These are phyloP conservation scores for Rhodinocichla rosea DNA, from an alignment of 2,113 vertebrate genomes.

Conservation along the genomic window DNA sequence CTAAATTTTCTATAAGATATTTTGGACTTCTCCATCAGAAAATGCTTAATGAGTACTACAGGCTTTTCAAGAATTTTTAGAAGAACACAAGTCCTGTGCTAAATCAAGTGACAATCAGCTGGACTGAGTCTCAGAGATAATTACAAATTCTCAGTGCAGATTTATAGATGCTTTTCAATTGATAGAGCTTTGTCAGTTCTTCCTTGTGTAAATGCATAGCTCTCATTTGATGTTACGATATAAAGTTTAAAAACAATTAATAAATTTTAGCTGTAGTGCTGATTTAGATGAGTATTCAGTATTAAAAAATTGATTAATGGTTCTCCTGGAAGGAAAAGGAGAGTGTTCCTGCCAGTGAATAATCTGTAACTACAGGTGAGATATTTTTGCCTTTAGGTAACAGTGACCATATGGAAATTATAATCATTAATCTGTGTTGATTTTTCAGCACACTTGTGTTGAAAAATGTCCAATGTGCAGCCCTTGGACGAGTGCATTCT, in stretches of 20 bases:
- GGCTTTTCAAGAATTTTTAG: not conserved
- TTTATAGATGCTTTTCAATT: not conserved
- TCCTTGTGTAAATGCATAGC: not conserved
- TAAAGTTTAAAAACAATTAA: not conserved
- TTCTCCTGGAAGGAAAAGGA: not conserved
- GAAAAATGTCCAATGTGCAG: not conserved
- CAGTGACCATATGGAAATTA: not conserved
- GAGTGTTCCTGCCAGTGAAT: not conserved
- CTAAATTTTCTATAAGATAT: not conserved
- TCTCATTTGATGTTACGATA: not conserved
- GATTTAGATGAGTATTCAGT: not conserved
- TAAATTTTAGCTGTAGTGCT: not conserved
- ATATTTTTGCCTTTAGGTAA: not conserved
- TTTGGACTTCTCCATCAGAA: not conserved
- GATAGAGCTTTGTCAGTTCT: not conserved
- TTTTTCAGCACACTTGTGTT: not conserved
- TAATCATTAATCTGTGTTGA: not conserved
- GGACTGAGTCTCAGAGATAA: not conserved
- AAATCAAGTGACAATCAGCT: not conserved
- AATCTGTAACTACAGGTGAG: not conserved
- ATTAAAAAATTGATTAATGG: not conserved
- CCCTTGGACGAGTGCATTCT: not conserved
- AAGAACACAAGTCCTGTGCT: not conserved
- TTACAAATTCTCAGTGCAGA: not conserved
- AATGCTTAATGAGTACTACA: not conserved